These are phyloP conservation scores for Tachuris rubrigastra DNA, from an alignment of 2,113 vertebrate genomes.

Conservation along the genomic window DNA sequence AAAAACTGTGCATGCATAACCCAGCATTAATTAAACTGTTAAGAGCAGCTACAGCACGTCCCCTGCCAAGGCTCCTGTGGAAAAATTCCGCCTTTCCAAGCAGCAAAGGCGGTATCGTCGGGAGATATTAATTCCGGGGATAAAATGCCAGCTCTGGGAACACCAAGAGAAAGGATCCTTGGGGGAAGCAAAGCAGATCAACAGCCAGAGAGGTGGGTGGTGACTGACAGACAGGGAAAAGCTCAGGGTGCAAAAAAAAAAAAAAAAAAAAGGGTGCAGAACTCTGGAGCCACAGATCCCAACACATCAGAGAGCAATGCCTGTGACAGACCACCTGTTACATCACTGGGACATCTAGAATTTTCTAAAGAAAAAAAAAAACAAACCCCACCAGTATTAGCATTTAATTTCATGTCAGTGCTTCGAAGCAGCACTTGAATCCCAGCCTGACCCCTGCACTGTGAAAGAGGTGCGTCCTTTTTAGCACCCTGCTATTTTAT, in stretches of 20 bases:
- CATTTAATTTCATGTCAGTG: constrained; percentile 15
- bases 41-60: constrained; percentile 20
- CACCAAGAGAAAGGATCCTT: not conserved
- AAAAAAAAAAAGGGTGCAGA: not conserved
- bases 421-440: constrained; percentile 17
- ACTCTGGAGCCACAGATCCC: not conserved
- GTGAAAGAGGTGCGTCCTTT: not conserved
- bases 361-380: not conserved
- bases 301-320: not conserved
- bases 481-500: not conserved
- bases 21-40: constrained; percentile 48
- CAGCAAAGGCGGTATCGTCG: not conserved
- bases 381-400: not conserved
- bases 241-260: not conserved
- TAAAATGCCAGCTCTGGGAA: not conserved
- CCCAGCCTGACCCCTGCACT: not conserved
- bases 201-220: not conserved
- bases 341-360: not conserved
- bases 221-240: not conserved
- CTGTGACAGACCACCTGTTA: not conserved
- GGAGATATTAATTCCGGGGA: not conserved
- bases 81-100: constrained; percentile 46
- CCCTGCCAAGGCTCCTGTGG: constrained; percentile 16
- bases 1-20: constrained; percentile 17
- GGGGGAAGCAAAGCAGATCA: not conserved